phyloP scores from a whole-genome alignment of 2,888 invertebrate genomes.

The Lagria hirta region DNA sequence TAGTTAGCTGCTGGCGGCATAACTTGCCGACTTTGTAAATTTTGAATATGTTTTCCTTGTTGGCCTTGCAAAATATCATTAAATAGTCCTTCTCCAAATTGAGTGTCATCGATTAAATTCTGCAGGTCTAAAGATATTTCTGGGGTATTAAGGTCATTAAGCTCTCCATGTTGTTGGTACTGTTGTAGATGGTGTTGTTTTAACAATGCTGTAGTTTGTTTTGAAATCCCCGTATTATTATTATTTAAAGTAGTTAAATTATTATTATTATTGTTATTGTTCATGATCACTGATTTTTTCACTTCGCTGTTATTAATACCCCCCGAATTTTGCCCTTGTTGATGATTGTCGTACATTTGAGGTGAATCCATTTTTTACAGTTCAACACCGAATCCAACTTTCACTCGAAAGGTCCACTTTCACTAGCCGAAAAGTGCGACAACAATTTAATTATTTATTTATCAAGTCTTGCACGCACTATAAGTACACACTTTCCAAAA shows the following conservation, averaged over 20 bases:
- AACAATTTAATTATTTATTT: too few relatives aligned
- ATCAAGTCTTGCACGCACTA: slow-evolving; percentile 23
- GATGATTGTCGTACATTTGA: slow-evolving; percentile 81
- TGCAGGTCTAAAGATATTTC: slow-evolving; percentile 92
- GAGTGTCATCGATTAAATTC: slow-evolving; percentile 86
- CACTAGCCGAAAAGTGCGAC: slow-evolving; percentile 45
- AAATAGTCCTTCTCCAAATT: slow-evolving; percentile 85
- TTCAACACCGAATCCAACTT: too few relatives aligned
- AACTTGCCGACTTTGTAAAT: slow-evolving; percentile 54
- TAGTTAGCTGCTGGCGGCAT: slow-evolving; percentile 52
- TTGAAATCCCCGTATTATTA: slow-evolving; percentile 56
- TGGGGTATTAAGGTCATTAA: slow-evolving; percentile 87
- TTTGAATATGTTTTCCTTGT: slow-evolving; percentile 53
- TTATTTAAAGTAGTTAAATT: slow-evolving; percentile 56
- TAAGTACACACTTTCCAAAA: slow-evolving; percentile 40
- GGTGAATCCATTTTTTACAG: slow-evolving; percentile 74
- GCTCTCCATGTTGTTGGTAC: slow-evolving; percentile 75
- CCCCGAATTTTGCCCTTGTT: slow-evolving; percentile 54
- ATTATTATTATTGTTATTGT: slow-evolving; percentile 50
- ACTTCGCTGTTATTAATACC: slow-evolving; percentile 64
- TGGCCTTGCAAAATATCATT: slow-evolving; percentile 74
- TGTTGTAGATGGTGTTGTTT: slow-evolving; percentile 71
- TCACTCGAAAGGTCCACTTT: slow-evolving; percentile 47
- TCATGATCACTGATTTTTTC: slow-evolving; percentile 55
- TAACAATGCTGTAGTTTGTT: slow-evolving; percentile 59